These are phyloP conservation scores for Eleginops maclovinus DNA, from an alignment of 2,113 vertebrate species.

Conservation along the genomic window DNA sequence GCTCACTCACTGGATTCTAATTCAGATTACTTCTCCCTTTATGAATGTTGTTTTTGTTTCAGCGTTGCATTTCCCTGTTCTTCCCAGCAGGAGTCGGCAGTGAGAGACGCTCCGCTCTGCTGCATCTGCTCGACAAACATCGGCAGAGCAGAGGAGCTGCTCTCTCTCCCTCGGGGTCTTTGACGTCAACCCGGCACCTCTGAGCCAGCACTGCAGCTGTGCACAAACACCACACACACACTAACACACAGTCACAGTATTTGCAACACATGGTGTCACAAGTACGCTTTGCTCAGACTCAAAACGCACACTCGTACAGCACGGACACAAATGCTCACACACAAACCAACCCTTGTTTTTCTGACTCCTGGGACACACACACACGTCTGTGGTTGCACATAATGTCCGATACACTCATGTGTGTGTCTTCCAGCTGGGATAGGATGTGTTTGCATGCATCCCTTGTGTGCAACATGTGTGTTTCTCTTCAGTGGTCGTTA, in stretches of 20 bases:
- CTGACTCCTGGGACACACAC: not conserved
- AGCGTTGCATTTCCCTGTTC: not conserved
- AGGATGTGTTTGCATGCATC: not conserved
- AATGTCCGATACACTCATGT: not conserved
- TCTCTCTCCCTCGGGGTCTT: constrained; percentile 28
- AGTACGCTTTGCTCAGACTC: no score
- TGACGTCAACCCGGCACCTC: constrained; percentile 64
- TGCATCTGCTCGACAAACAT: constrained; percentile 45
- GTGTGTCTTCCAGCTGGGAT: not conserved
- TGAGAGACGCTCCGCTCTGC: not conserved
- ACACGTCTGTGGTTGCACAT: not conserved
- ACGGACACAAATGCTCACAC: constrained; percentile 3
- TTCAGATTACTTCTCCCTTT: not conserved
- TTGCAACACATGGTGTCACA: no score
- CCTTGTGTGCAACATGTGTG: not conserved
- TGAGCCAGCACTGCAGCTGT: constrained; percentile 52
- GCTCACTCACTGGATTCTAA: not conserved
- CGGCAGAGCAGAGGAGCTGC: constrained; percentile 51
- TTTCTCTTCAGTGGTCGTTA: no score
- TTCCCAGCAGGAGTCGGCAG: constrained; percentile 52
- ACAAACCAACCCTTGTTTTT: not conserved
- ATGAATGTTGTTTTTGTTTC: not conserved
- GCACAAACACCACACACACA: constrained; percentile 25
- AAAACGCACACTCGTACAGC: no score
- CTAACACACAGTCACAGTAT: not conserved